A percentile compares a stretch with the other conserved stretches of the same genome.
These are phyloP conservation scores for Chelmon rostratus DNA, from an alignment of 2,797 vertebrate species.

Conservation along the genomic window DNA sequence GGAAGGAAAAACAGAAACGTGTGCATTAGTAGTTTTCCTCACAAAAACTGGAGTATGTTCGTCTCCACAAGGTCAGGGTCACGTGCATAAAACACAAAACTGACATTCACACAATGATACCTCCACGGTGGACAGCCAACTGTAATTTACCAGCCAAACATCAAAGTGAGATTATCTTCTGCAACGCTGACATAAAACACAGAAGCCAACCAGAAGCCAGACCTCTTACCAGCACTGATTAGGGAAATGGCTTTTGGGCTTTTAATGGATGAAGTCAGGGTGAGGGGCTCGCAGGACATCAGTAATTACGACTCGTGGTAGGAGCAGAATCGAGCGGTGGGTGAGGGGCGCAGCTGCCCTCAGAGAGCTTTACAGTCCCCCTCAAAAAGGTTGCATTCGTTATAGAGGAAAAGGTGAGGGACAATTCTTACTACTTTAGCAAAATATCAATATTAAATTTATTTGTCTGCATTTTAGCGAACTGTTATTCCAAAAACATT, in stretches of 20 bases:
- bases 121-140: background rate
- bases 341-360: conserved; percentile 34
- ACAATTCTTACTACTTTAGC: background rate
- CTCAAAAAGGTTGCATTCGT: background rate
- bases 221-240: conserved; percentile 65
- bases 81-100: conserved; percentile 13
- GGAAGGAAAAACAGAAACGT: conserved; percentile 7
- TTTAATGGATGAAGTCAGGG: conserved; percentile 69
- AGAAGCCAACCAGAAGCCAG: conserved; percentile 70
- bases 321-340: conserved; percentile 35
- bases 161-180: conserved; percentile 67
- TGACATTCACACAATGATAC: conserved; percentile 43
- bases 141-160: conserved; percentile 42
- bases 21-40: conserved; percentile 26
- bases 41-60: background rate
- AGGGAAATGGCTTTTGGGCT: conserved; percentile 69
- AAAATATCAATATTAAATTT: background rate
- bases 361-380: background rate
- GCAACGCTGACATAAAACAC: conserved; percentile 68
- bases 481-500: background rate
- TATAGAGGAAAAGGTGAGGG: background rate
- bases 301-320: conserved; percentile 59
- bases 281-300: conserved; percentile 55
- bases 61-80: background rate
- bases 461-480: background rate